These are phyloP conservation scores for Holotrichia oblita DNA, from an alignment of 1,140 invertebrate species.

Conservation along the genomic window DNA sequence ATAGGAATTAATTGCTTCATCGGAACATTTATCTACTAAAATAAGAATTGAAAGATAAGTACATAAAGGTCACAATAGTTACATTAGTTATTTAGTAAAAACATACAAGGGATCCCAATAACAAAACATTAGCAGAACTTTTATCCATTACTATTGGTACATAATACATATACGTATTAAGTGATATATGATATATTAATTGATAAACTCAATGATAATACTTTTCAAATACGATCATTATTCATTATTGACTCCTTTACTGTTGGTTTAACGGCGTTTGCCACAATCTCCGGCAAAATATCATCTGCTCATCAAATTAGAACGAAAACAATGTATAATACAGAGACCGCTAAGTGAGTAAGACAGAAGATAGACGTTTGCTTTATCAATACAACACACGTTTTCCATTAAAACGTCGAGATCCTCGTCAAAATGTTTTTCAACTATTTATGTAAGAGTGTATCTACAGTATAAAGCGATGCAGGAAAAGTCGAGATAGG, in stretches of 20 bases:
- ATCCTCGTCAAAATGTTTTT: conserved; percentile 28
- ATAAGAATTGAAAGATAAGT: too few species aligned
- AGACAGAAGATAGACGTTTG: neutral
- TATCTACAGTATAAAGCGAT: neutral
- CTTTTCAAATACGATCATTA: neutral
- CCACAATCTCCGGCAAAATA: neutral
- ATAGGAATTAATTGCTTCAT: too few species aligned
- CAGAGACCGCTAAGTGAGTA: neutral
- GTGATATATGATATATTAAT: too few species aligned
- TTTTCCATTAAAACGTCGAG: conserved; percentile 29
- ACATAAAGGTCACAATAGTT: too few species aligned
- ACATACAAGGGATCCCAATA: too few species aligned
- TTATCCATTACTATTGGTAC: too few species aligned
- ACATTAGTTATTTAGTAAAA: too few species aligned
- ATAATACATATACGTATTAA: too few species aligned
- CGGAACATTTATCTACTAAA: too few species aligned
- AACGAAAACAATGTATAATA: neutral
- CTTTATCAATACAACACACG: conserved; percentile 29
- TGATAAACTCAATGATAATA: neutral
- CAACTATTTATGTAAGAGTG: conserved; percentile 6
- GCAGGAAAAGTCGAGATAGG: neutral
- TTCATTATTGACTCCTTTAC: neutral
- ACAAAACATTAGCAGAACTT: too few species aligned
- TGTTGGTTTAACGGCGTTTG: neutral
- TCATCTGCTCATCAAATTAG: neutral